Evolutionary conservation across 2,113 vertebrate genomes (phyloP).

Genomic region (Atrichornis clamosus): DNA sequence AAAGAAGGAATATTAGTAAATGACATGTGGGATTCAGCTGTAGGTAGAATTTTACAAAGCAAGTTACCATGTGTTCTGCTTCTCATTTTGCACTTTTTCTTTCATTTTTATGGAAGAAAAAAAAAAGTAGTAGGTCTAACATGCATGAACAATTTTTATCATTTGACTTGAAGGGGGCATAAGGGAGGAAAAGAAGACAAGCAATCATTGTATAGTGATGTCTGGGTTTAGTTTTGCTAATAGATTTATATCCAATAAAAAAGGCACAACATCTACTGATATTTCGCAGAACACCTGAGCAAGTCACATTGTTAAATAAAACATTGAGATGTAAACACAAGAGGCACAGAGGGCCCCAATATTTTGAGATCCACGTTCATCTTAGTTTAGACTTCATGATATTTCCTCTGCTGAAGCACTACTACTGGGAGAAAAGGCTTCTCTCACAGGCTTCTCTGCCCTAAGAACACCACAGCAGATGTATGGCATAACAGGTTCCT

Average conservation of each 20-base stretch:
- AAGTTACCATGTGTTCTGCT: background rate
- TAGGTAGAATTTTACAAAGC: background rate
- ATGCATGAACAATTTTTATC: accelerated
- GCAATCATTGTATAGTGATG: background rate
- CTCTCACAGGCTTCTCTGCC: background rate
- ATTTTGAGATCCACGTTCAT: background rate
- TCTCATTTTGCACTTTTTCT: background rate
- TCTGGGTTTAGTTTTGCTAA: background rate
- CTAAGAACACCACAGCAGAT: background rate
- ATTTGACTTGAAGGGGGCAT: background rate
- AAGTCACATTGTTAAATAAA: background rate
- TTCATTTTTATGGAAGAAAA: background rate
- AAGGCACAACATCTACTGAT: background rate
- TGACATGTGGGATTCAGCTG: background rate
- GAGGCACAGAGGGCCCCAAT: background rate
- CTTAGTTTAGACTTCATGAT: background rate
- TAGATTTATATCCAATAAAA: background rate
- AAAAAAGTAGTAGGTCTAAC: background rate
- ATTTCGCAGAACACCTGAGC: background rate
- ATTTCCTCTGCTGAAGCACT: background rate
- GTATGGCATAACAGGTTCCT: background rate
- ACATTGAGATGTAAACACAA: background rate
- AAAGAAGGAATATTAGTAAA: background rate
- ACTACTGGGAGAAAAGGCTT: background rate
- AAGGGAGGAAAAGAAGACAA: background rate